These are phyloP conservation scores for Perccottus glenii DNA, from an alignment of 2,113 vertebrate genomes.

Conservation along the genomic window DNA sequence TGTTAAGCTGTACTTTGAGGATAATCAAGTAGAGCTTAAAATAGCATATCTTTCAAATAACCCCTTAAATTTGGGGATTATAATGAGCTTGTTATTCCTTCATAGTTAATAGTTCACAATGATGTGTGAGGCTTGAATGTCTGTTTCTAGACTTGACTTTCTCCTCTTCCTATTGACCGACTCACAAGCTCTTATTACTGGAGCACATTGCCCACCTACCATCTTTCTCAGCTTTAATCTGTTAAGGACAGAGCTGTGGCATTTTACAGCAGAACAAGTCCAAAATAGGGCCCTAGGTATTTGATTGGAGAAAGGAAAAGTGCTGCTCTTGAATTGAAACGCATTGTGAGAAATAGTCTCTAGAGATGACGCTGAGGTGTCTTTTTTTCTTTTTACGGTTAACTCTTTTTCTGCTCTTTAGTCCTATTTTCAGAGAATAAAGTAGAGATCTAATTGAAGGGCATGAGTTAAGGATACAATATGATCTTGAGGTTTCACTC, in stretches of 20 bases:
- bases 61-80: too few relatives aligned
- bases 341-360: constrained; percentile 60
- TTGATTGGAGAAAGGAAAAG: constrained; percentile 56
- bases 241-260: constrained; percentile 60
- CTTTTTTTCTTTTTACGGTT: constrained; percentile 28
- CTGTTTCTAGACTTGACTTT: too few relatives aligned
- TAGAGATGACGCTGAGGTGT: constrained; percentile 64
- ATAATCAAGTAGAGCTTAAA: constrained; percentile 17
- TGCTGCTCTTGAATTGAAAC: constrained; percentile 49
- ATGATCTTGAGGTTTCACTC: too few relatives aligned
- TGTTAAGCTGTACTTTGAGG: constrained; percentile 18
- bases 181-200: constrained; percentile 45
- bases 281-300: constrained; percentile 60
- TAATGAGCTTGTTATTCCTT: neutral
- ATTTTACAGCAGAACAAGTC: constrained; percentile 57
- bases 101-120: neutral
- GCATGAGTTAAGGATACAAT: too few relatives aligned
- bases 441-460: constrained; percentile 19
- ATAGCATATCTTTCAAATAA: neutral
- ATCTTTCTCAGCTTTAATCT: constrained; percentile 64
- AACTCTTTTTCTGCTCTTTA: constrained; percentile 40
- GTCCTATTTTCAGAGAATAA: constrained; percentile 68
- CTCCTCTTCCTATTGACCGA: constrained; percentile 24
- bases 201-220: constrained; percentile 62
- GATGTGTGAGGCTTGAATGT: too few relatives aligned